A percentile compares a stretch with the other conserved stretches of the same genome.
These are phyloP conservation scores for Todiramphus saurophagus DNA, from an alignment of 2,113 vertebrate species.

Conservation along the genomic window DNA sequence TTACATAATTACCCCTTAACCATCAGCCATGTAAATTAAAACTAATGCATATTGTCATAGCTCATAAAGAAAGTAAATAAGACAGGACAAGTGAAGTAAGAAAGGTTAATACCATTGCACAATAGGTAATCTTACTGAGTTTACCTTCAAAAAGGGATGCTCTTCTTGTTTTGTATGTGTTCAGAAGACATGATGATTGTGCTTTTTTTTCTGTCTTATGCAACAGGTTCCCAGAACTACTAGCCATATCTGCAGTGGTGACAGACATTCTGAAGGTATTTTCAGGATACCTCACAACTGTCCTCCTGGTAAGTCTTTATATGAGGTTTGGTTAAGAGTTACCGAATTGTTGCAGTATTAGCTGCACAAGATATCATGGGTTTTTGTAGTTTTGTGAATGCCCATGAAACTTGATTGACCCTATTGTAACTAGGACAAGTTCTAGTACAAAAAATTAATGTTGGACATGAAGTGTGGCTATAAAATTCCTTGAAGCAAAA, in stretches of 20 bases:
- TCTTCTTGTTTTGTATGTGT: rapidly evolving
- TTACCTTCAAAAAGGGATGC: not conserved
- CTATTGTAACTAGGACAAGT: not conserved
- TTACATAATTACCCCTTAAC: not conserved
- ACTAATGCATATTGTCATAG: not conserved
- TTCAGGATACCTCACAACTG: not conserved
- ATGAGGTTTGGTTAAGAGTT: not conserved
- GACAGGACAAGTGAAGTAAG: not conserved
- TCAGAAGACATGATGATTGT: not conserved
- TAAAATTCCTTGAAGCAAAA: not conserved
- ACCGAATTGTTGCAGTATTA: not conserved
- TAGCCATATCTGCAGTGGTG: not conserved
- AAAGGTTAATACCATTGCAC: not conserved
- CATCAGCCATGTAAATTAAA: not conserved
- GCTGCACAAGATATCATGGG: not conserved
- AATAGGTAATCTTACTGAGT: not conserved
- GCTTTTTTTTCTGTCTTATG: not conserved
- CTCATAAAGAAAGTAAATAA: not conserved
- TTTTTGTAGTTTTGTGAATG: not conserved
- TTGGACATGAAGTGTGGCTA: not conserved
- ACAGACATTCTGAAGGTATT: not conserved
- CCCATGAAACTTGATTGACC: rapidly evolving
- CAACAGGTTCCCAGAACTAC: not conserved
- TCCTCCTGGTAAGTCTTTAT: not conserved
- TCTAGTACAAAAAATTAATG: not conserved